Evolutionary conservation across 53 echinoderm and acorn worm genomes (phyloP).

Genomic region (Apostichopus leukothele): DNA sequence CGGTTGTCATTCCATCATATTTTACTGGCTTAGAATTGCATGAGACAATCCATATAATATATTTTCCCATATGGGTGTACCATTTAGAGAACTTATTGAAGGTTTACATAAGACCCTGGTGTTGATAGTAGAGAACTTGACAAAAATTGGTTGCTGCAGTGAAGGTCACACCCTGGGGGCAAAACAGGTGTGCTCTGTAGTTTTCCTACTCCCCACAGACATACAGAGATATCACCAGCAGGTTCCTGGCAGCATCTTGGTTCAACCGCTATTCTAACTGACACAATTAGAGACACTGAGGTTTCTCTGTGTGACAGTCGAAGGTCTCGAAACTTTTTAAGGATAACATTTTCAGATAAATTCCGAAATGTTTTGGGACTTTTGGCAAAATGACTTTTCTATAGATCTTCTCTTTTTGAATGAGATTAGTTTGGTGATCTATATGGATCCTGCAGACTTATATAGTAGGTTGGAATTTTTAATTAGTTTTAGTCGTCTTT

Average conservation of each 20-base stretch:
- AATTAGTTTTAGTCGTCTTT: no score
- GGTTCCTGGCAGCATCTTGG: neutral
- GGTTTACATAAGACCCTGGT: constrained; percentile 11
- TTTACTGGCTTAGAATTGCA: neutral
- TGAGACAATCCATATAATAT: neutral
- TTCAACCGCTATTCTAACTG: no score
- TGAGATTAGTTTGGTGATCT: no score
- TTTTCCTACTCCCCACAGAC: constrained; percentile 22
- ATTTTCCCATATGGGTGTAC: constrained; percentile 27
- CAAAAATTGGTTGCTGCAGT: constrained; percentile 41
- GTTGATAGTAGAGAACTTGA: constrained; percentile 43
- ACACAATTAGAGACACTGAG: neutral
- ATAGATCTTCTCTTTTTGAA: no score
- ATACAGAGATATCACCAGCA: constrained; percentile 7
- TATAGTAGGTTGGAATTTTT: no score
- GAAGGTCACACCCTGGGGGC: constrained; percentile 47
- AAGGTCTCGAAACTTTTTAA: no score
- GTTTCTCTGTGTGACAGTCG: neutral
- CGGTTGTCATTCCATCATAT: neutral
- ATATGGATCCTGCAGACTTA: no score
- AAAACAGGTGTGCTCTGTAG: constrained; percentile 27
- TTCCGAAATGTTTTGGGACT: no score
- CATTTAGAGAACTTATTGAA: constrained; percentile 18
- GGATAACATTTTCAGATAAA: no score
- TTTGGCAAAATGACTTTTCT: no score